These are phyloP conservation scores for Bathynomus jamesi DNA, from an alignment of 1,140 invertebrate species.

Conservation along the genomic window DNA sequence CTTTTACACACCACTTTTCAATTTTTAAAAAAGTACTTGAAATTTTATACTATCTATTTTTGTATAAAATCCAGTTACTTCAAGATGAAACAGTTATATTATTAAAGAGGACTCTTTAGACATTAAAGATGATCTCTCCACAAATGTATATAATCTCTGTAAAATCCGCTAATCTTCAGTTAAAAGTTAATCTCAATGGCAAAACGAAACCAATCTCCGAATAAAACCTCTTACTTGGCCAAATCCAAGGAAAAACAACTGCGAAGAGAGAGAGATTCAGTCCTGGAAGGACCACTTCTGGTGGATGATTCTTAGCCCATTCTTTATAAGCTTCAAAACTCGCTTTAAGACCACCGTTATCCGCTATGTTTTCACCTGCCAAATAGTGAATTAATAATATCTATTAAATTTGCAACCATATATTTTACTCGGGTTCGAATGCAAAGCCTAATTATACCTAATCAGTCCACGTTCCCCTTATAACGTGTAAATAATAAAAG, in stretches of 20 bases:
- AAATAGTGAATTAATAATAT: conserved; percentile 38
- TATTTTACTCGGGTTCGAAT: conserved; percentile 2
- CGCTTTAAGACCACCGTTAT: conserved; percentile 86
- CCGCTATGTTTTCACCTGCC: conserved; percentile 78
- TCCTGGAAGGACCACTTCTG: conserved; percentile 62
- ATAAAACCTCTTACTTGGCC: conserved; percentile 73
- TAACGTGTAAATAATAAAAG: not conserved
- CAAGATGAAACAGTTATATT: too few relatives aligned
- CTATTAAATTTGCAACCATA: conserved; percentile 5
- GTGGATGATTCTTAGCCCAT: conserved; percentile 44
- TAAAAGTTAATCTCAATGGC: too few relatives aligned
- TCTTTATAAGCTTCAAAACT: conserved; percentile 78
- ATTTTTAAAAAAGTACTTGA: too few relatives aligned
- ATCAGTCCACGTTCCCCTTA: too few relatives aligned
- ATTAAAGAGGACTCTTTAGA: too few relatives aligned
- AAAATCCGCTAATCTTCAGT: too few relatives aligned
- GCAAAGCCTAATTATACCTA: not conserved
- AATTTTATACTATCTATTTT: too few relatives aligned
- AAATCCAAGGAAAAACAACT: conserved; percentile 86
- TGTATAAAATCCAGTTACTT: too few relatives aligned
- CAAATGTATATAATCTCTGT: too few relatives aligned
- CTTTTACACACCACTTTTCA: too few relatives aligned
- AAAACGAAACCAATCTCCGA: too few relatives aligned
- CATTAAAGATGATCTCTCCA: too few relatives aligned
- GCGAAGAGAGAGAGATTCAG: conserved; percentile 70